Evolutionary conservation across 1,140 invertebrate species (phyloP).

Genomic region (Eufriesea mexicana): DNA sequence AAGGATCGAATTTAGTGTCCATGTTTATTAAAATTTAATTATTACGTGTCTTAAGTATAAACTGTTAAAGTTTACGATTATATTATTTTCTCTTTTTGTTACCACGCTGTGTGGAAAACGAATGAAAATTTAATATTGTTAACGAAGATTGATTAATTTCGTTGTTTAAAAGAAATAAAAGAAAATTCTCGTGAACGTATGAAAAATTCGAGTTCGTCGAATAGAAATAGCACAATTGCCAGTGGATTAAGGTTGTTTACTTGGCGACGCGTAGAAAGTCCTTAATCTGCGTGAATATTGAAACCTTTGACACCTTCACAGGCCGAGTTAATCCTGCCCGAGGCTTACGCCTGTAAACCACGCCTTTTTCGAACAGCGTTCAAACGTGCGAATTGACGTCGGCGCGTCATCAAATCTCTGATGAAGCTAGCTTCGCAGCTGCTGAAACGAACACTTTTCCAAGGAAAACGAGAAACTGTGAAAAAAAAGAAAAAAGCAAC

Average conservation of each 20-base stretch:
- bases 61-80: too few relatives aligned
- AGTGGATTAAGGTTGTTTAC: constrained; percentile 1
- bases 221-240: neutral
- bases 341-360: neutral
- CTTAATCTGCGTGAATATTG: constrained; percentile 18
- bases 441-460: neutral
- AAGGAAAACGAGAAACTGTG: too few relatives aligned
- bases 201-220: neutral
- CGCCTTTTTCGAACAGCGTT: constrained; percentile 7
- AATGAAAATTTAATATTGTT: too few relatives aligned
- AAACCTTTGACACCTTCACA: constrained; percentile 1
- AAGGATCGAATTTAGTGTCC: too few relatives aligned
- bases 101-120: too few relatives aligned
- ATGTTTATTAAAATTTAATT: too few relatives aligned
- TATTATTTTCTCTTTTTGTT: too few relatives aligned
- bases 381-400: constrained; percentile 13
- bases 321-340: constrained; percentile 15
- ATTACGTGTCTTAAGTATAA: too few relatives aligned
- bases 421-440: neutral
- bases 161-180: neutral
- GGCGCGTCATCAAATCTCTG: neutral
- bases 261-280: neutral
- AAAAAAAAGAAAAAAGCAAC: too few relatives aligned
- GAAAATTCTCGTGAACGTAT: neutral
- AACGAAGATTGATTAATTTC: neutral